Conservation (phyloP, 2,113 vertebrate species). For the Caranx melampygus region DNA sequence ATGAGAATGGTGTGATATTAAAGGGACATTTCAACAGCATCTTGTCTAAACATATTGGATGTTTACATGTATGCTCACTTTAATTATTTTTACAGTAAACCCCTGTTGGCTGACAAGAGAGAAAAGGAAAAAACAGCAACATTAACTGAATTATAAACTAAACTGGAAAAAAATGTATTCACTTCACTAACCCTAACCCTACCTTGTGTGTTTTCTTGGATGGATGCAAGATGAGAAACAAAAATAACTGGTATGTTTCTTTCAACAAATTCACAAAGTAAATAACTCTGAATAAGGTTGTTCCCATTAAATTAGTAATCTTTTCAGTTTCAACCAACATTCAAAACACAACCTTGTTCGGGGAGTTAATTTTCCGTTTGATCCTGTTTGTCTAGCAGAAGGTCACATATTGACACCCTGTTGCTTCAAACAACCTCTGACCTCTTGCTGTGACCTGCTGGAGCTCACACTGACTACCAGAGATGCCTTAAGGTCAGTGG, state of each 20-base stretch:
- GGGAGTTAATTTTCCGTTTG: conserved; percentile 51
- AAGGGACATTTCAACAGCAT: not conserved
- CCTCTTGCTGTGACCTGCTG: conserved; percentile 59
- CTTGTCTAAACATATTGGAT: not conserved
- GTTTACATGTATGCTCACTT: not conserved
- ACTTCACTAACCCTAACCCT: not conserved
- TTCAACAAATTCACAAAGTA: not conserved
- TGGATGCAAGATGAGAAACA: not conserved
- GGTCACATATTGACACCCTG: conserved; percentile 54
- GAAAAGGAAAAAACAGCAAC: not conserved
- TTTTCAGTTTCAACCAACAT: conserved; percentile 1
- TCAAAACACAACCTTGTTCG: conserved; percentile 19
- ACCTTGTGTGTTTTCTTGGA: not conserved
- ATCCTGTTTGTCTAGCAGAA: conserved; percentile 39
- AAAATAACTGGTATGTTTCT: not conserved
- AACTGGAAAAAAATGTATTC: not conserved
- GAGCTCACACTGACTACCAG: conserved; percentile 56
- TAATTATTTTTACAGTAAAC: not conserved
- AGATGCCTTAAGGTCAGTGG: conserved; percentile 69
- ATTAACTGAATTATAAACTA: not conserved
- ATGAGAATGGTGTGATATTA: conserved; percentile 5
- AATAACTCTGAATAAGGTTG: not conserved
- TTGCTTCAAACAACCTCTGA: conserved; percentile 58
- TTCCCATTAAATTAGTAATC: conserved; percentile 12
- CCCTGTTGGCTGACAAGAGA: not conserved